Evolutionary conservation across 1,140 invertebrate species (phyloP).

Genomic region (Ostrea denselamellosa): DNA sequence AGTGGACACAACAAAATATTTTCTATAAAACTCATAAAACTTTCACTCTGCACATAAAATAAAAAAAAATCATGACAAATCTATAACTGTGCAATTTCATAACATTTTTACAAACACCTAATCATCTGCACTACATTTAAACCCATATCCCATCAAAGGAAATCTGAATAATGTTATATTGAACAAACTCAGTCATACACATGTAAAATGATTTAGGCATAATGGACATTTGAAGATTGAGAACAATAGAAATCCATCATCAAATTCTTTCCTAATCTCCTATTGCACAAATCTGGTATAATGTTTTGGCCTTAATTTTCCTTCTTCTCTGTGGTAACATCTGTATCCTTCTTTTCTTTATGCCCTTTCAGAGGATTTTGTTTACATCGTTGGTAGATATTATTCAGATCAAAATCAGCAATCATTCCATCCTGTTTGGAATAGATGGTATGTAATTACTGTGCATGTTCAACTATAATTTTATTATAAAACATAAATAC

Average conservation of each 20-base stretch:
- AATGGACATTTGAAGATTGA: neutral
- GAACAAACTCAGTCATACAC: neutral
- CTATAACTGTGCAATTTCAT: too few species aligned
- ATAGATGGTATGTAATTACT: too few species aligned
- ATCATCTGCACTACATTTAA: neutral
- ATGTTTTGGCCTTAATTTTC: slow-evolving; percentile 51
- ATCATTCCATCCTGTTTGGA: slow-evolving; percentile 38
- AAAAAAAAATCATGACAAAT: too few species aligned
- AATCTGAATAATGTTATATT: slow-evolving; percentile 1
- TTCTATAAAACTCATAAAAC: too few species aligned
- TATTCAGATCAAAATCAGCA: slow-evolving; percentile 54
- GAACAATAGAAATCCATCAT: neutral
- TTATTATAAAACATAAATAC: too few species aligned
- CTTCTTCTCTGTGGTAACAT: slow-evolving; percentile 56
- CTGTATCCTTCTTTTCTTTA: slow-evolving; percentile 53
- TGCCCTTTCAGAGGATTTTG: slow-evolving; percentile 73
- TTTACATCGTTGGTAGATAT: slow-evolving; percentile 87
- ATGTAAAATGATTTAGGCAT: neutral
- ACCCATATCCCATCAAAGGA: neutral
- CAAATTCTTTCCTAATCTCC: neutral
- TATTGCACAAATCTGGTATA: slow-evolving; percentile 18
- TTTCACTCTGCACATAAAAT: too few species aligned
- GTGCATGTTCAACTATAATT: too few species aligned
- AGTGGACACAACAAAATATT: too few species aligned
- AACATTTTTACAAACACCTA: neutral